These are phyloP conservation scores for Brachyptera putata DNA, from an alignment of 2,888 invertebrate species.

Conservation along the genomic window DNA sequence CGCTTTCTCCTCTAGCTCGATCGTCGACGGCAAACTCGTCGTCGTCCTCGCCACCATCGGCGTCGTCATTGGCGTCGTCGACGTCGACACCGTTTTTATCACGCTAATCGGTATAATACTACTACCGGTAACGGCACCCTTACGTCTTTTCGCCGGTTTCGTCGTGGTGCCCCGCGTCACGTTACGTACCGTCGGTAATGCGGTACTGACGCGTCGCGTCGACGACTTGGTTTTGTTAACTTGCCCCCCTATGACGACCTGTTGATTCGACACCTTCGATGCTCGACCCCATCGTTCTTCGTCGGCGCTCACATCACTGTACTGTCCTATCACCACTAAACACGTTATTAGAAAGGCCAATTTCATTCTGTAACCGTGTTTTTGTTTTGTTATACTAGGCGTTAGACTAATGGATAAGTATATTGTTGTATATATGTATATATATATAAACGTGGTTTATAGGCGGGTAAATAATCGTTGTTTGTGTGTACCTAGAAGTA, in stretches of 20 bases:
- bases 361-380: too few relatives aligned
- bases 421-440: too few relatives aligned
- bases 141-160: constrained; percentile 38
- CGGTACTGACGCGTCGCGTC: constrained; percentile 4
- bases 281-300: constrained; percentile 35
- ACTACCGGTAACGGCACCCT: not conserved
- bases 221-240: not conserved
- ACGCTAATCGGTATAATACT: not conserved
- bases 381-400: too few relatives aligned
- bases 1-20: not conserved
- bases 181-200: constrained; percentile 31
- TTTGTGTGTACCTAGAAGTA: not conserved
- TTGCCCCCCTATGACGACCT: not conserved
- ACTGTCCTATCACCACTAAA: too few relatives aligned
- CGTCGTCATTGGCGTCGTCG: constrained; percentile 32
- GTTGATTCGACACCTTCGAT: constrained; percentile 22
- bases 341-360: too few relatives aligned
- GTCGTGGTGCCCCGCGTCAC: constrained; percentile 42
- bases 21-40: constrained; percentile 6
- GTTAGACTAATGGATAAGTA: too few relatives aligned
- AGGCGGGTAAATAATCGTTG: not conserved
- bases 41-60: not conserved
- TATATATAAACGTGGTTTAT: not conserved
- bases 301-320: too few relatives aligned
- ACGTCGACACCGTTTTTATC: constrained; percentile 38